Evolutionary conservation across 1,140 invertebrate genomes (phyloP).

Genomic region (Sweltsa coloradensis): DNA sequence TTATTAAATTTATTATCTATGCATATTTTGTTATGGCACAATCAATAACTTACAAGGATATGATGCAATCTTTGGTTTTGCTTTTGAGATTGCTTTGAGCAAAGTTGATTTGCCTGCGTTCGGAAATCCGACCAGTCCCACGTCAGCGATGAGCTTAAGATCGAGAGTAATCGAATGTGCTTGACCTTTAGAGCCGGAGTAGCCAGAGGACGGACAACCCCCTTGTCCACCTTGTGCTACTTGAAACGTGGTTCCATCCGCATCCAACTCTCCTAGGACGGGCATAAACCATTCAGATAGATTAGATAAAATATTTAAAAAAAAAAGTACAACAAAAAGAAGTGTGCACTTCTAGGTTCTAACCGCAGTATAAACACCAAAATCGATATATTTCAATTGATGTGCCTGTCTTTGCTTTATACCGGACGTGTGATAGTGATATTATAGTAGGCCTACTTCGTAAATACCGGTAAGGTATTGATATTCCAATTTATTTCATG

Average conservation of each 20-base stretch:
- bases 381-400: no score
- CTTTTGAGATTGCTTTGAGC: slow-evolving; percentile 65
- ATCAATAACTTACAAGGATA: slow-evolving; percentile 77
- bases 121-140: slow-evolving; percentile 85
- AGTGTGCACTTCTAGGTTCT: no score
- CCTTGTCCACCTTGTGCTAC: slow-evolving; percentile 65
- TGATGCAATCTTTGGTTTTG: slow-evolving; percentile 76
- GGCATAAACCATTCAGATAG: no score
- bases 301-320: no score
- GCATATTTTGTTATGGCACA: neutral
- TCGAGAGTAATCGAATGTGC: slow-evolving; percentile 54
- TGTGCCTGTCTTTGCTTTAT: no score
- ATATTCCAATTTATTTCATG: no score
- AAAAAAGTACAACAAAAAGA: no score
- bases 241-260: slow-evolving; percentile 47
- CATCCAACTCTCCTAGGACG: slow-evolving; percentile 72
- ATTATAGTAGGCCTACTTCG: no score
- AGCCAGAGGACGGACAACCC: slow-evolving; percentile 54
- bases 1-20: no score
- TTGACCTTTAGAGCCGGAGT: slow-evolving; percentile 58
- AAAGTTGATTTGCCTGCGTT: slow-evolving; percentile 92
- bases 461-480: no score
- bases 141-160: slow-evolving; percentile 80
- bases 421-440: no score
- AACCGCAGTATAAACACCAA: no score